These are phyloP conservation scores for Chloroclysta siterata DNA, from an alignment of 2,888 invertebrate genomes.

Conservation along the genomic window DNA sequence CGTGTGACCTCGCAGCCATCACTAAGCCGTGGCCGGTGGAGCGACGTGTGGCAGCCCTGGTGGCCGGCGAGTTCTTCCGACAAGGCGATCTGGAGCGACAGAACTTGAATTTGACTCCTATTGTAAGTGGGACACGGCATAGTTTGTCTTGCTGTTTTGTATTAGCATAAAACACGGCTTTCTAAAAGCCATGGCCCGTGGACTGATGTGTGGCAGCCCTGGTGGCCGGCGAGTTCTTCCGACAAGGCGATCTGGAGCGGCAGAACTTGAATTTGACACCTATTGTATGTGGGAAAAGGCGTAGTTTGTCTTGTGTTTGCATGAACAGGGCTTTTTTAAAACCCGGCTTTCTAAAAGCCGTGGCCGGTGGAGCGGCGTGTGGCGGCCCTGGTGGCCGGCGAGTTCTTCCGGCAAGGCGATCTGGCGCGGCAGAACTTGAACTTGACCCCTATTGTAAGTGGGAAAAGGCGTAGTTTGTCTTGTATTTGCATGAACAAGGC, in stretches of 20 bases:
- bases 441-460: slow-evolving; percentile 94
- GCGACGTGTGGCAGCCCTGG: slow-evolving; percentile 95
- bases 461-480: background rate
- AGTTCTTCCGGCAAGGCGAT: slow-evolving; percentile 97
- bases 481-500: no score
- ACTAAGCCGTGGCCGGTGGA: slow-evolving; percentile 98
- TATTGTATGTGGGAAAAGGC: slow-evolving; percentile 87
- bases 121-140: slow-evolving; percentile 85
- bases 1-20: slow-evolving; percentile 97
- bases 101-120: slow-evolving; percentile 95
- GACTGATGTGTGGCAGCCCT: slow-evolving; percentile 96
- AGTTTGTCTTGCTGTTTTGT: slow-evolving; percentile 1
- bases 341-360: no score
- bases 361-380: slow-evolving; percentile 96
- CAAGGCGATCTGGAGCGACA: slow-evolving; percentile 96
- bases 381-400: slow-evolving; percentile 95
- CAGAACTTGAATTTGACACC: slow-evolving; percentile 95
- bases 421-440: slow-evolving; percentile 95
- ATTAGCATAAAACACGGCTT: no score
- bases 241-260: slow-evolving; percentile 96
- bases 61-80: slow-evolving; percentile 96
- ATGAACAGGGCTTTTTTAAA: no score
- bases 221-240: slow-evolving; percentile 96
- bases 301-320: background rate
- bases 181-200: slow-evolving; percentile 97